A percentile compares a stretch with the other conserved stretches of the same genome.
These are phyloP conservation scores for Bos indicus DNA, from an alignment of 2,113 vertebrate genomes.

Conservation along the genomic window DNA sequence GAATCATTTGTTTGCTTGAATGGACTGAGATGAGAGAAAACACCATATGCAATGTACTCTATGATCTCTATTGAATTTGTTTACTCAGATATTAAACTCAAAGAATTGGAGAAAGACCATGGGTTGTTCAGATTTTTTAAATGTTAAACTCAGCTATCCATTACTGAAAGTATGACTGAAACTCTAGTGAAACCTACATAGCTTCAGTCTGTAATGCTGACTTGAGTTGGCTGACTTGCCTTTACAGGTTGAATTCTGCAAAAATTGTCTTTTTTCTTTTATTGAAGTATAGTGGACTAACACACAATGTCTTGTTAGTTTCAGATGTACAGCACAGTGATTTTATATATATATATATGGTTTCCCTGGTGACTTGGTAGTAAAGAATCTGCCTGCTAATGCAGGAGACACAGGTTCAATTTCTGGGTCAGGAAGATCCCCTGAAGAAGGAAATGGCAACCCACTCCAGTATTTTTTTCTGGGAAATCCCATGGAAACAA, in stretches of 20 bases:
- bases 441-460: neutral
- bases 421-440: neutral
- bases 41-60: neutral
- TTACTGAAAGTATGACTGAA: neutral
- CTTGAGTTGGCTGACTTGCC: neutral
- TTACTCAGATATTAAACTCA: neutral
- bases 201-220: neutral
- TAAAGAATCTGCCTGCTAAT: neutral
- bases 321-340: neutral
- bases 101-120: neutral
- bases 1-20: neutral
- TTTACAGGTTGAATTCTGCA: neutral
- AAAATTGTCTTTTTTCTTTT: neutral
- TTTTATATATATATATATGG: neutral
- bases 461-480: neutral
- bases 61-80: neutral
- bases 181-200: neutral
- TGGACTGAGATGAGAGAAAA: neutral
- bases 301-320: neutral
- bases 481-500: neutral
- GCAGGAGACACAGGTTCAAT: neutral
- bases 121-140: neutral
- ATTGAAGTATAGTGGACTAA: neutral
- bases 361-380: neutral
- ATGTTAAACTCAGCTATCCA: neutral